Percentiles rank a stretch among this genome's conserved stretches.
Evolutionary conservation across 2,888 invertebrate species (phyloP).

Genomic region (Bembecia ichneumoniformis): DNA sequence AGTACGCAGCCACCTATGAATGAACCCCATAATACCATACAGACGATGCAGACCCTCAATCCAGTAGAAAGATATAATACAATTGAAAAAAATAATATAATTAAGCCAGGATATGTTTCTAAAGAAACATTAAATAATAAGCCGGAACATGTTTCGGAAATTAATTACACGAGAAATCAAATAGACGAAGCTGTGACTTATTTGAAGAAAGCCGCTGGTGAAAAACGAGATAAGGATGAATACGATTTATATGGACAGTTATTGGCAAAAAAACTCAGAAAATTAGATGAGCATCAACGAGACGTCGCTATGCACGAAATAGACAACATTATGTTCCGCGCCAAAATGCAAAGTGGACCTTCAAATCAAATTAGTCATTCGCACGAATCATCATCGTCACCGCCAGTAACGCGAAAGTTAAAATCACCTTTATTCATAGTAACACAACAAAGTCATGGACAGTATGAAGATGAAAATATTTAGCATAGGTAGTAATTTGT

Average conservation of each 20-base stretch:
- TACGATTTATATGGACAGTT: conserved; percentile 55
- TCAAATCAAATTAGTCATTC: conserved; percentile 15
- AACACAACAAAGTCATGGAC: conserved; percentile 27
- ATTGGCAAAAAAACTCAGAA: conserved; percentile 53
- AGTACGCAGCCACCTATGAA: conserved; percentile 16
- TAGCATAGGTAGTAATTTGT: conserved; percentile 14
- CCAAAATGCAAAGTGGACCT: conserved; percentile 37
- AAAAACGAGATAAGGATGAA: conserved; percentile 41
- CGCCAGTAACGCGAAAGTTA: conserved; percentile 31
- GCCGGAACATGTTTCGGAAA: neutral
- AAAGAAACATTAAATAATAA: neutral
- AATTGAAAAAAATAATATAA: neutral
- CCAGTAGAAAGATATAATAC: conserved; percentile 14
- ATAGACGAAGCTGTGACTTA: conserved; percentile 22
- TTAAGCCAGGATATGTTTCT: neutral
- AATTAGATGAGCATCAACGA: conserved; percentile 51
- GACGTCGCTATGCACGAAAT: conserved; percentile 62
- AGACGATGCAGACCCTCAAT: conserved; percentile 12
- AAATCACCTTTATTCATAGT: conserved; percentile 48
- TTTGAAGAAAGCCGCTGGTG: conserved; percentile 16
- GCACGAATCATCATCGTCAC: conserved; percentile 28
- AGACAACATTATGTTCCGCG: conserved; percentile 56
- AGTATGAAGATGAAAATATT: conserved; percentile 44
- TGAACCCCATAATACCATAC: conserved; percentile 15
- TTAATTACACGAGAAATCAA: conserved; percentile 21